Evolutionary conservation across 2,888 invertebrate genomes (phyloP), one percentile per base, ranked within the genome.

Genomic region (Dorcus parallelipipedus): DNA sequence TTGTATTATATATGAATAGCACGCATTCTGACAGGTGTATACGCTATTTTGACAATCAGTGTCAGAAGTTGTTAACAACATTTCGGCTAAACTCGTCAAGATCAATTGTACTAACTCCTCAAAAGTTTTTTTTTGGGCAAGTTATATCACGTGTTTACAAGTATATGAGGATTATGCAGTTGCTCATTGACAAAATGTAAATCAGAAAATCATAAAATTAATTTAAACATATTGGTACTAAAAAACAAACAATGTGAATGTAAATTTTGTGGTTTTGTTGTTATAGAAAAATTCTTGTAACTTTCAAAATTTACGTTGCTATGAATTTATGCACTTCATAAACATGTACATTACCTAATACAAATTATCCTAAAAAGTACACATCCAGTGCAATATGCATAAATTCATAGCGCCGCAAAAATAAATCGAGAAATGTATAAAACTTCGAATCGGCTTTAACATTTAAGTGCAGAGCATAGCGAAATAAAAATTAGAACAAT

Each of bases 31-130:
- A 58, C 60, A 60, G 58, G 61, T 67, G 73, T 75, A 73, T 73
- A 75, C 73, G 75, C 71, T 66, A 64, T 69, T 69, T 69, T 66
- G 75, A 75, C 74, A 75, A 75, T 75, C 75, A 74, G 49, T 68
- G 71, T 71, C 71, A 69, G 66, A 69, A 64, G 55, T 42, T 39
- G 9, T 48, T 52, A 42, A 33, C 3, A 33, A 33, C 26, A 33
- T 33, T 33, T 33, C 26, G 26, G 26, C 26, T 33, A 33, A 33
- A 33, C 26, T 33, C 26, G 26, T 33, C 26, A 33, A 33, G 26
- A 33, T 33, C 26, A 33, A 6, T 33, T 33, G 26, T 33, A 33
- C 20, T 3, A 3, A 20, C 26, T 33, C 26, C 26, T 33, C 26
- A 7, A 33, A 33, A 26, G 4, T 33, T 33, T 7, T 33, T 33